Conservation (phyloP, 2,888 invertebrate genomes). For the Agriotes lineatus region DNA sequence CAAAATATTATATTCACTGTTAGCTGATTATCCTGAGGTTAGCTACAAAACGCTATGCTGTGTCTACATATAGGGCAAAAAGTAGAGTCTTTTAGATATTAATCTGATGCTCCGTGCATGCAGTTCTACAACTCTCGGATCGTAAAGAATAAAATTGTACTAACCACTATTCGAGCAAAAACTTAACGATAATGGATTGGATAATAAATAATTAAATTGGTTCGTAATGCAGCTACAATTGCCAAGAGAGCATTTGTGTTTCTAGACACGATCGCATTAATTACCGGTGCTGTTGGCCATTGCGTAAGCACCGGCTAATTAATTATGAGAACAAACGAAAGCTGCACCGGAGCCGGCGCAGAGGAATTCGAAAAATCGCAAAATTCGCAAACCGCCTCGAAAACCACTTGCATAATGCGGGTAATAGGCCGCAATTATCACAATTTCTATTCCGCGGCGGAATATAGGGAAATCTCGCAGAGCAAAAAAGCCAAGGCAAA, state of each 20-base stretch:
- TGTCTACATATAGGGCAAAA: too few species aligned
- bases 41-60: too few species aligned
- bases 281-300: constrained; percentile 43
- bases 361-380: neutral
- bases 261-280: constrained; percentile 48
- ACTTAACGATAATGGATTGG: constrained; percentile 41
- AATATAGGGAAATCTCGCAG: constrained; percentile 26
- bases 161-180: constrained; percentile 25
- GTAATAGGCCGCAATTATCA: neutral
- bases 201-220: constrained; percentile 44
- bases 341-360: neutral
- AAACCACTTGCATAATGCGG: too few species aligned
- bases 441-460: neutral
- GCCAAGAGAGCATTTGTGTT: constrained; percentile 45
- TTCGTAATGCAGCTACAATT: constrained; percentile 35
- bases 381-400: constrained; percentile 4
- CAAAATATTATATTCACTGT: too few species aligned
- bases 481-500: constrained; percentile 34
- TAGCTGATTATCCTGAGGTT: too few species aligned
- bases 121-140: constrained; percentile 17
- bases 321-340: constrained; percentile 48
- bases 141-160: constrained; percentile 32
- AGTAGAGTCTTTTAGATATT: constrained; percentile 21
- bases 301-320: constrained; percentile 46
- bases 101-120: constrained; percentile 19